Base-by-base conservation (phyloP, 1,140 invertebrate genomes). In the Temnothorax curvispinosus region DNA sequence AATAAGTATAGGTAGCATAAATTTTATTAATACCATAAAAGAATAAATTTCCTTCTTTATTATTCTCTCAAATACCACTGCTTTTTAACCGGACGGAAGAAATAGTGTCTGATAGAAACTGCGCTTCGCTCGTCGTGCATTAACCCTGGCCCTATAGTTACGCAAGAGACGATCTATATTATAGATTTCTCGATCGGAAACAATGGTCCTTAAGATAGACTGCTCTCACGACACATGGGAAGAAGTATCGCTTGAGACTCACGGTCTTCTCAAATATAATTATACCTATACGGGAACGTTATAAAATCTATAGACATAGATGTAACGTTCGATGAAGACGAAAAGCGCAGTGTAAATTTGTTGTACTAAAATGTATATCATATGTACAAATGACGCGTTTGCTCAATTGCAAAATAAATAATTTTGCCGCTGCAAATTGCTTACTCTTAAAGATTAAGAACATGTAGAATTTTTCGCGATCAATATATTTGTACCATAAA, bases 161-260 rank as follows among this genome's bases (percentile, higher is more conserved):
- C 71, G 74, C 41, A 62, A 56, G 71, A 72, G 21, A 41, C 75
- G 88, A 77, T 85, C 69, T 62, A 64, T 21, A 21, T 21, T 21
- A 21, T 65, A 71, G 47, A 77, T 78, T 56, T 65, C 27, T 56
- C 62, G 72, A 84, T 52, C 54, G 44, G 50, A 72, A 62, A 90
- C 82, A 91, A 90, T 85, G 65, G 62, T 52, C 47, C 74, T 58
- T 52, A 87, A 76, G 52, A 85, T 74, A 88, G 76, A 86, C 65
- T 56, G 54, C 41, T 75, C 81, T 76, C 76, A 89, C 88, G 87
- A 88, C 89, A 74, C 58, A 87, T 87, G 86, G 86, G 86, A 88
- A 90, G 78, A 84, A 74, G 67, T 41, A 60, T 60, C 54, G 80
- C 41, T 60, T 35, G 41, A 50, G 54, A 75, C 69, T 84, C 41